These are phyloP conservation scores for Ambastaia sidthimunki DNA, from an alignment of 2,797 vertebrate species.

Conservation along the genomic window DNA sequence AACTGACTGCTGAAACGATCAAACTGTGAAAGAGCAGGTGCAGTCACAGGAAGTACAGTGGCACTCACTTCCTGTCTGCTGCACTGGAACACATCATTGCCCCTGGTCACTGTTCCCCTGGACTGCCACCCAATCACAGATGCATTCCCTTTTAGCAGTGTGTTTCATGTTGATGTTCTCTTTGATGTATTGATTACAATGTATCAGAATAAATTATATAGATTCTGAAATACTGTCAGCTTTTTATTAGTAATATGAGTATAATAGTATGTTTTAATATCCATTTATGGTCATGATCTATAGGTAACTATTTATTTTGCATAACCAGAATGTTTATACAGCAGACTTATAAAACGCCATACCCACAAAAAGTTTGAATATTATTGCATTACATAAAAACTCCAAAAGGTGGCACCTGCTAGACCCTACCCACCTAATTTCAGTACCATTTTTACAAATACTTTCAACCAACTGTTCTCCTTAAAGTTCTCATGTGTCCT, in stretches of 20 bases:
- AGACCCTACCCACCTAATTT: background rate
- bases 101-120: conserved; percentile 13
- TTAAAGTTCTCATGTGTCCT: background rate
- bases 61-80: conserved; percentile 45
- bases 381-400: background rate
- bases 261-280: background rate
- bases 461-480: background rate
- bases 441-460: background rate
- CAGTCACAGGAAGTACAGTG: conserved; percentile 34
- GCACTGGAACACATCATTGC: conserved; percentile 28
- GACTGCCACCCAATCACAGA: conserved; percentile 18
- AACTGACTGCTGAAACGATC: conserved; percentile 30
- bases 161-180: conserved; percentile 74
- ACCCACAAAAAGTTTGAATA: background rate
- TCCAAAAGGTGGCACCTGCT: background rate
- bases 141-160: conserved; percentile 27
- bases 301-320: background rate
- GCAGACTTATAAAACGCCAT: background rate
- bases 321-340: background rate
- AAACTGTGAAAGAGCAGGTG: conserved; percentile 58
- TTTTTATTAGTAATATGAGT: conserved; percentile 7
- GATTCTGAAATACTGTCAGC: conserved; percentile 64
- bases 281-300: background rate
- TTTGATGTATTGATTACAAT: conserved; percentile 72
- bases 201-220: conserved; percentile 75